phyloP scores from a whole-genome alignment of 1,140 invertebrate genomes.

The Batillaria attramentaria region DNA sequence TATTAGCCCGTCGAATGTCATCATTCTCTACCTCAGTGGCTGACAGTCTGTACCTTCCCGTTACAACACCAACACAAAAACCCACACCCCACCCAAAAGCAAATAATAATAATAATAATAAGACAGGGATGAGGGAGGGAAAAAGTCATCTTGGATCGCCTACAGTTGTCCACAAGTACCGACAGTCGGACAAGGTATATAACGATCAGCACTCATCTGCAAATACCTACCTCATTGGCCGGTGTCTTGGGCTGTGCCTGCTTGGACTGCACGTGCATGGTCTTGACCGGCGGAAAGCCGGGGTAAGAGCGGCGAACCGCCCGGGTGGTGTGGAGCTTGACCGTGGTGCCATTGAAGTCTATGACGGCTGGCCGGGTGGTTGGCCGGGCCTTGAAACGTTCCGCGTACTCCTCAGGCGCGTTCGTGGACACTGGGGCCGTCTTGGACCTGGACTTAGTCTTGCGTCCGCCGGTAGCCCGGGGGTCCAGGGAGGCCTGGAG shows the following conservation, averaged over 20 bases:
- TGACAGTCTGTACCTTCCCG: no score
- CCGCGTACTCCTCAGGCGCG: conserved; percentile 46
- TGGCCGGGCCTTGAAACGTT: conserved; percentile 47
- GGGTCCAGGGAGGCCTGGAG: conserved; percentile 23
- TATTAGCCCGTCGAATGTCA: no score
- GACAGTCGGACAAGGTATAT: no score
- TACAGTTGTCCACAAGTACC: no score
- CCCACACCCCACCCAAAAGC: no score
- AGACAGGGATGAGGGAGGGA: no score
- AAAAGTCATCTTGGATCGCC: no score
- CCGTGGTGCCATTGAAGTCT: conserved; percentile 44
- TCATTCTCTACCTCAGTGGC: no score
- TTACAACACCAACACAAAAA: no score
- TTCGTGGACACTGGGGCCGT: conserved; percentile 44
- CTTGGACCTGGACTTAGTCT: conserved; percentile 20
- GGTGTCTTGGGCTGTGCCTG: background rate
- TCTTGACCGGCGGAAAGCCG: background rate
- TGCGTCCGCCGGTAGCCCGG: conserved; percentile 3
- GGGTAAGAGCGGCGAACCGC: background rate
- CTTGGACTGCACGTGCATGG: background rate
- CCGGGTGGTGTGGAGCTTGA: conserved; percentile 19
- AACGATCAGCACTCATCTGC: no score
- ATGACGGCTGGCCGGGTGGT: conserved; percentile 52
- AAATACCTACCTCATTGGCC: no score
- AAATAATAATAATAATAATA: no score